Conservation (phyloP, 2,888 invertebrate genomes). For the Agrotis clavis region DNA sequence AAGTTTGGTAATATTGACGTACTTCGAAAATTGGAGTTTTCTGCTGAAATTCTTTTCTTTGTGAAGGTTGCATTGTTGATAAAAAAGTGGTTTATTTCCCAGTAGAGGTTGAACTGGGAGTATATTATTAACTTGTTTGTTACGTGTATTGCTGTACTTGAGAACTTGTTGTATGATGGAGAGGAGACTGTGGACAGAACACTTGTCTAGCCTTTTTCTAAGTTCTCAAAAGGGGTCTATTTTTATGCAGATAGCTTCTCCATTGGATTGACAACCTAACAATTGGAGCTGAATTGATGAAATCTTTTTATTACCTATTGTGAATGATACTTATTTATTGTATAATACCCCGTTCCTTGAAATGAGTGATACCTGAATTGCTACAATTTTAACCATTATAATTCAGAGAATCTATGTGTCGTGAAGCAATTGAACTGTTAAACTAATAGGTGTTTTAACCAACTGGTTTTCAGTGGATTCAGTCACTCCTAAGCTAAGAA, state of each 20-base stretch:
- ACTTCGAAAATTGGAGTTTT: slow-evolving; percentile 60
- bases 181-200: neutral
- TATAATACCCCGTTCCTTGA: no score
- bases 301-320: no score
- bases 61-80: slow-evolving; percentile 49
- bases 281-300: neutral
- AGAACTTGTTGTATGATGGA: neutral
- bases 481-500: no score
- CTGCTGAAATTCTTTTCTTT: slow-evolving; percentile 44
- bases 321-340: no score
- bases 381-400: no score
- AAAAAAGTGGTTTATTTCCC: slow-evolving; percentile 53
- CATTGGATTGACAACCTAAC: neutral
- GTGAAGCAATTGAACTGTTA: no score
- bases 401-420: no score
- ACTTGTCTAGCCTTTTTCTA: neutral
- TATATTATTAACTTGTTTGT: slow-evolving; percentile 16
- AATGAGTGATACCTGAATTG: no score
- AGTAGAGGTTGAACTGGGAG: slow-evolving; percentile 3
- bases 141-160: slow-evolving; percentile 6
- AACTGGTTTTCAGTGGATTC: no score
- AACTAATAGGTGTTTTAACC: no score
- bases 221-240: no score
- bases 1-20: slow-evolving; percentile 49
- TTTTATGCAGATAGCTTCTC: neutral